Percentiles rank a stretch among this genome's conserved stretches.
phyloP scores from a whole-genome alignment of 2,797 vertebrate species.

The Sternarchorhynchus goeldii region DNA sequence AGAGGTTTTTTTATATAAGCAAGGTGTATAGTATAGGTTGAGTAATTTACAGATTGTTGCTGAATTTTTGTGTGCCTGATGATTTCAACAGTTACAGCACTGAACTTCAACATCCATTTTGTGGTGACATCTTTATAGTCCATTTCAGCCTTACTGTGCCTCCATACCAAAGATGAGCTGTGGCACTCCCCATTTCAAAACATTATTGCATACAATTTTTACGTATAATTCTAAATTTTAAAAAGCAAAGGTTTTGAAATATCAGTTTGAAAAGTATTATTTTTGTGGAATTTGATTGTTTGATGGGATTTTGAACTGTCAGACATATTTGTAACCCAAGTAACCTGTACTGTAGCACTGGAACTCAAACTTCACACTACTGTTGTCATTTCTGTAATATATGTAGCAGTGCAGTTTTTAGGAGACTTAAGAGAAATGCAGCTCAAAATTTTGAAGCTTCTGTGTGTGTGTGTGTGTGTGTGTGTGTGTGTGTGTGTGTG shows the following conservation, averaged over 20 bases:
- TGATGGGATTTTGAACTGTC: slow-evolving; percentile 15
- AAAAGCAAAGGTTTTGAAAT: slow-evolving; percentile 22
- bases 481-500: too few species aligned
- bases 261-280: slow-evolving; percentile 38
- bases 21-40: neutral
- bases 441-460: too few species aligned
- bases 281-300: slow-evolving; percentile 28
- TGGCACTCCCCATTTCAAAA: slow-evolving; percentile 41
- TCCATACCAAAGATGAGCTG: slow-evolving; percentile 76
- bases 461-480: too few species aligned
- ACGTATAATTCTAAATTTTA: slow-evolving; percentile 11
- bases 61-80: slow-evolving; percentile 34
- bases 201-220: slow-evolving; percentile 35
- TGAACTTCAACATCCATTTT: slow-evolving; percentile 9
- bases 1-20: neutral
- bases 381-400: slow-evolving; percentile 45
- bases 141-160: slow-evolving; percentile 69
- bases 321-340: slow-evolving; percentile 47
- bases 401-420: slow-evolving; percentile 52
- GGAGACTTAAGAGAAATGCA: slow-evolving; percentile 57
- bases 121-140: slow-evolving; percentile 40
- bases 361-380: slow-evolving; percentile 54
- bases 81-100: slow-evolving; percentile 12
- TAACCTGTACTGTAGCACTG: slow-evolving; percentile 58
- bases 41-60: slow-evolving; percentile 3